Conservation (phyloP, 2,797 vertebrate species). For the Esox lucius region DNA sequence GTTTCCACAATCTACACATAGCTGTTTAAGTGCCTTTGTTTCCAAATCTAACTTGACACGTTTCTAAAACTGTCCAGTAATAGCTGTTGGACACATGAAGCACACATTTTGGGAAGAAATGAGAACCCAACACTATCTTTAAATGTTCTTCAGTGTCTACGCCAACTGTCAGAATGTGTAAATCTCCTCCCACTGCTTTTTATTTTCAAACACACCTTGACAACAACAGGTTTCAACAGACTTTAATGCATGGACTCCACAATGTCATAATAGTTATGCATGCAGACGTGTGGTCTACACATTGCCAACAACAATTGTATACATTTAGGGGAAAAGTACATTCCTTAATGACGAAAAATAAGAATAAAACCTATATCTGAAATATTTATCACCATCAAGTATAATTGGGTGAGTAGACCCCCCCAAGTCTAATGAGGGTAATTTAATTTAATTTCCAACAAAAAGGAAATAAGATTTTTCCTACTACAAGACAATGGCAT, state of each 20-base stretch:
- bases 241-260: background rate
- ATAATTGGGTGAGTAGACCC: slow-evolving; percentile 19
- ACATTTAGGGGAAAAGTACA: slow-evolving; percentile 9
- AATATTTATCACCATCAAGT: slow-evolving; percentile 14
- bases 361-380: slow-evolving; percentile 25
- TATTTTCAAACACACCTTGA: slow-evolving; percentile 17
- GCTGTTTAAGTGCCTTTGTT: slow-evolving; percentile 23
- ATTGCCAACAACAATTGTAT: background rate
- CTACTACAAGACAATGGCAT: slow-evolving; percentile 47
- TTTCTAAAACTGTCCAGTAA: slow-evolving; percentile 30
- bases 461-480: slow-evolving; percentile 22
- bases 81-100: slow-evolving; percentile 36
- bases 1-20: slow-evolving; percentile 21
- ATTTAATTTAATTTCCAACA: slow-evolving; percentile 36
- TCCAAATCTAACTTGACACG: slow-evolving; percentile 19
- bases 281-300: background rate
- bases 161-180: slow-evolving; percentile 20
- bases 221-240: background rate
- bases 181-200: slow-evolving; percentile 23
- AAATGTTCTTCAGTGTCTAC: slow-evolving; percentile 32
- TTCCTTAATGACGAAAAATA: slow-evolving; percentile 17
- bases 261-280: background rate
- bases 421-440: slow-evolving; percentile 34
- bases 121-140: slow-evolving; percentile 47
- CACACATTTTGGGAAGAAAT: slow-evolving; percentile 43